Base-by-base conservation (phyloP, 1,140 invertebrate genomes). In the Zaprionus capensis region DNA sequence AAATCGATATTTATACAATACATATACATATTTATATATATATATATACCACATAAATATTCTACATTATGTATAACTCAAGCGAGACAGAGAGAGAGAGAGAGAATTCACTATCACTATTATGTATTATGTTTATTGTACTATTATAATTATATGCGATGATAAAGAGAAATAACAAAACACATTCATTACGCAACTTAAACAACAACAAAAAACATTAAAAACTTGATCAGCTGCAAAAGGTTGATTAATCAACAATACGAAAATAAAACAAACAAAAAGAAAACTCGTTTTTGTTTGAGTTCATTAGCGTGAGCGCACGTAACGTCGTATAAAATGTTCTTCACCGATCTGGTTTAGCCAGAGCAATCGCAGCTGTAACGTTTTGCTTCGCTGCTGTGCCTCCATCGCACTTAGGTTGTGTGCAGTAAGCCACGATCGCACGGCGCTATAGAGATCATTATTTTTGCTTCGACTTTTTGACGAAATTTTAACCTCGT, bases 41-140 rank as follows among this genome's bases (percentile, higher is more conserved):
- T 34, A 78, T 46, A 64, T 72, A 81, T 71, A 81, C 70, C 63
- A 82, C 73, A 87, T 86, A 80, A 86, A 86, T 87, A 86, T 77
- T 82, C 76, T 77, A 86, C 64, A 78, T 61, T 77, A 78, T 78
- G 61, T 78, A 86, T 78, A 66, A 86, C 75, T 78, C 77, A 64
- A 59, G 14, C 26, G 2, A 24, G 57, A 41, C 31, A 31, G 34
- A 38, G 57, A 20, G 53, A 56, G n/a, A n/a, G n/a, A 34, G 20
- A 15, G 15, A 38, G 49, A 77, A 64, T 76, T 76, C 61, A 71
- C 56, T 71, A 77, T 71, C 62, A 71, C 82, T 85, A 82, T 77
- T 87, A 86, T 82, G 66, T 82, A 82, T 82, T 86, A 85, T 77
- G 79, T 85, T 85, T 86, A 85, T 81, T 85, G 57, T 79, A 86